Evolutionary conservation across 2,113 vertebrate species (phyloP).

Genomic region (Dipodomys merriami): DNA sequence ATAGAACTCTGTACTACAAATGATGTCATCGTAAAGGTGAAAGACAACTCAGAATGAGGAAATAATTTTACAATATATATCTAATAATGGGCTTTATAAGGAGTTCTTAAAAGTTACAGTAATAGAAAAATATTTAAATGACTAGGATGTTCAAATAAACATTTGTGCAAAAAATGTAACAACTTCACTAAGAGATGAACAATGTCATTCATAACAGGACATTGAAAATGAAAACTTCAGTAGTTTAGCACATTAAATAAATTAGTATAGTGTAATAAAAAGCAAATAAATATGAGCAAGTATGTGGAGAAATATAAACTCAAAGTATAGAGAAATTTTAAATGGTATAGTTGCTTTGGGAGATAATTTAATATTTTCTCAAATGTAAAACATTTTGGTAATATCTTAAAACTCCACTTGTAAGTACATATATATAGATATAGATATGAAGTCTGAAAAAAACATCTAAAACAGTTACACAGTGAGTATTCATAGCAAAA

Average conservation of each 20-base stretch:
- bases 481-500: not conserved
- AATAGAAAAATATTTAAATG: not conserved
- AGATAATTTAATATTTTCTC: not conserved
- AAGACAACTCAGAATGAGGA: not conserved
- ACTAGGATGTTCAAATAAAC: not conserved
- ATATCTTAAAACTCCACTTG: not conserved
- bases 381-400: not conserved
- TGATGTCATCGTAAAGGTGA: not conserved
- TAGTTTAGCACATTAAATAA: not conserved
- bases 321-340: not conserved
- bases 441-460: no score
- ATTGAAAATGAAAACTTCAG: not conserved
- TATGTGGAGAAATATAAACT: not conserved
- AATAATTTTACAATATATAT: not conserved
- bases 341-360: not conserved
- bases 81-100: not conserved
- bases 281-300: not conserved
- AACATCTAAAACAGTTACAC: not conserved
- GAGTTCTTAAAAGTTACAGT: not conserved
- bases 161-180: not conserved
- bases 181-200: not conserved
- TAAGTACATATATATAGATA: not conserved
- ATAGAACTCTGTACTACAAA: not conserved
- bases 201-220: conserved; percentile 2
- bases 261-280: not conserved